Evolutionary conservation across 30 jellyfish, hydroid and myxozoan species (phyloP).

Genomic region (Pelagia noctiluca): DNA sequence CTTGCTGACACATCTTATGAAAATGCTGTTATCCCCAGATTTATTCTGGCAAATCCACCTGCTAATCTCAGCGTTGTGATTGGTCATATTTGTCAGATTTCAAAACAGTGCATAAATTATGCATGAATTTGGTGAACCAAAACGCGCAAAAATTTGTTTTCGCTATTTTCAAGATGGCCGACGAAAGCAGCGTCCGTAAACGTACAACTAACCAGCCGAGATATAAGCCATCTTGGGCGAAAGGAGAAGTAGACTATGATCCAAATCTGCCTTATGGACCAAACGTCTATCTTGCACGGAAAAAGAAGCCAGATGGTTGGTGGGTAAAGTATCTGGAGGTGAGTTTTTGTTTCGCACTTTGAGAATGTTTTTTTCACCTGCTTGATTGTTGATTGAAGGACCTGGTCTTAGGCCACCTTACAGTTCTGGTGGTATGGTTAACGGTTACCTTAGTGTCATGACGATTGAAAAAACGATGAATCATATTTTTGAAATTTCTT

Average conservation of each 20-base stretch:
- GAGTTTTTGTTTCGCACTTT: slow-evolving; percentile 16
- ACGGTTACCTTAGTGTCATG: no score
- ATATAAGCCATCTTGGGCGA: slow-evolving; percentile 88
- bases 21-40: no score
- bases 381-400: no score
- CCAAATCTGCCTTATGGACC: slow-evolving; percentile 97
- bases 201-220: slow-evolving; percentile 36
- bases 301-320: slow-evolving; percentile 93
- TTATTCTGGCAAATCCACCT: no score
- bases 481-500: no score
- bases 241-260: slow-evolving; percentile 91
- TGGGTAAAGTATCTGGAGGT: slow-evolving; percentile 90
- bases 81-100: background rate
- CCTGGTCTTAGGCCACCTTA: no score
- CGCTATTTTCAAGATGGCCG: slow-evolving; percentile 46
- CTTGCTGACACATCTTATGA: no score
- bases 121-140: background rate
- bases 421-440: no score
- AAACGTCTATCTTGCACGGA: slow-evolving; percentile 88
- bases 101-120: background rate
- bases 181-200: slow-evolving; percentile 31
- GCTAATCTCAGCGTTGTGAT: background rate
- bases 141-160: slow-evolving; percentile 2
- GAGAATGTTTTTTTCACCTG: no score
- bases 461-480: no score